Conservation (phyloP, 2,888 invertebrate genomes). For the Perithous albicinctus region DNA sequence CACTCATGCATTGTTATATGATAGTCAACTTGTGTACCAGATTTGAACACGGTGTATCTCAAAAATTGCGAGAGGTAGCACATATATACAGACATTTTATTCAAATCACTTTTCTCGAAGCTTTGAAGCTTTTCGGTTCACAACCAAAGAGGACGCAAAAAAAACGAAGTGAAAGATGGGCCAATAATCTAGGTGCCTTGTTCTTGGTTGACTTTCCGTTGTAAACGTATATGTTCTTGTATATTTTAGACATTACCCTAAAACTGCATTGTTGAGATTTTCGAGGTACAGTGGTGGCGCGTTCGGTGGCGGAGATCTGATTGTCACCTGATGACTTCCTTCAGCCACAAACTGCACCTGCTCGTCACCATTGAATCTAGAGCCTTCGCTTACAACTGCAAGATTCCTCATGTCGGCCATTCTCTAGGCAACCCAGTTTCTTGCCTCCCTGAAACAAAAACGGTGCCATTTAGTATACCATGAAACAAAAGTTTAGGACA, state of each 20-base stretch:
- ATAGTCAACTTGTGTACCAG: too few species aligned
- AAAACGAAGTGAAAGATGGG: too few species aligned
- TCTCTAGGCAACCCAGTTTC: constrained; percentile 67
- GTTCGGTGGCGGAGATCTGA: constrained; percentile 84
- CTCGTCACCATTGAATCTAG: constrained; percentile 82
- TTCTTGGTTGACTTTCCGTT: too few species aligned
- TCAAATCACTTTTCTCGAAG: too few species aligned
- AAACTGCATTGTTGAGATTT: constrained; percentile 88
- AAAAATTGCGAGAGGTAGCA: too few species aligned
- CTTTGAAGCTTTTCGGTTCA: too few species aligned
- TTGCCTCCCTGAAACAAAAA: constrained; percentile 60
- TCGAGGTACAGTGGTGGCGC: constrained; percentile 85
- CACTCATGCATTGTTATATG: too few species aligned
- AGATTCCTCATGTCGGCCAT: constrained; percentile 83
- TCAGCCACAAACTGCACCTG: constrained; percentile 83
- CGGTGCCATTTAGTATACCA: background rate
- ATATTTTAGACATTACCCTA: constrained; percentile 85
- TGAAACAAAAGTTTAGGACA: background rate
- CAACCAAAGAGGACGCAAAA: too few species aligned
- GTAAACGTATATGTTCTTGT: background rate
- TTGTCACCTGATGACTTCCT: constrained; percentile 82
- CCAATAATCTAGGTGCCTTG: too few species aligned
- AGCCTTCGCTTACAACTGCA: constrained; percentile 74
- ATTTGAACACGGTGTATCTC: too few species aligned
- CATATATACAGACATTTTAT: too few species aligned